A percentile compares a stretch with the other conserved stretches of the same genome.
phyloP scores from a whole-genome alignment of 2,888 invertebrate genomes.

The Sphaerophoria rueppellii region DNA sequence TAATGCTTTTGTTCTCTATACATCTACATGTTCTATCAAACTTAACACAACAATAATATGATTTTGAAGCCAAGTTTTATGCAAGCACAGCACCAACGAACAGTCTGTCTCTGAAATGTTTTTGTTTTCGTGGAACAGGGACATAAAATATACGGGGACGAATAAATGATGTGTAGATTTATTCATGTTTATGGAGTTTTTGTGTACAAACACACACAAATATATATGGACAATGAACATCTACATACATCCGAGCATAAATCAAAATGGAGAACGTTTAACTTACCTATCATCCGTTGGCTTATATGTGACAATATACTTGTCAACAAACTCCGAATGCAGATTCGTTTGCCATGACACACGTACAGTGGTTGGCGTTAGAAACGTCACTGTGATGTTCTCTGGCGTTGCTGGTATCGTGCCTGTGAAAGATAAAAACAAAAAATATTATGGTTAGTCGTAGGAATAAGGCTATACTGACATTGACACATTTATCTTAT shows the following conservation, averaged over 20 bases:
- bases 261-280: constrained; percentile 70
- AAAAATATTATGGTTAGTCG: too few species aligned
- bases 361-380: constrained; percentile 92
- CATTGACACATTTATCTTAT: constrained; percentile 37
- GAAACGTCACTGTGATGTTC: constrained; percentile 94
- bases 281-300: constrained; percentile 95
- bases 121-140: constrained; percentile 12
- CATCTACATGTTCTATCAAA: not conserved
- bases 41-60: not conserved
- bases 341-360: constrained; percentile 93
- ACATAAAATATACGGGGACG: not conserved
- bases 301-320: constrained; percentile 95
- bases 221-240: not conserved
- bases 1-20: not conserved
- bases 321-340: constrained; percentile 86
- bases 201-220: not conserved
- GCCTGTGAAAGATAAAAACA: constrained; percentile 83
- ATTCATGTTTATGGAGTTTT: not conserved
- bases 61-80: constrained; percentile 28
- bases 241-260: constrained; percentile 5
- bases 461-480: not conserved
- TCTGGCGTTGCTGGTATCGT: constrained; percentile 91
- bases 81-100: constrained; percentile 44
- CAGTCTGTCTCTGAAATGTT: constrained; percentile 36
- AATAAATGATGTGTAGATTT: not conserved